Evolutionary conservation across 2,888 invertebrate species (phyloP).

Genomic region (Cremastinae sp.): DNA sequence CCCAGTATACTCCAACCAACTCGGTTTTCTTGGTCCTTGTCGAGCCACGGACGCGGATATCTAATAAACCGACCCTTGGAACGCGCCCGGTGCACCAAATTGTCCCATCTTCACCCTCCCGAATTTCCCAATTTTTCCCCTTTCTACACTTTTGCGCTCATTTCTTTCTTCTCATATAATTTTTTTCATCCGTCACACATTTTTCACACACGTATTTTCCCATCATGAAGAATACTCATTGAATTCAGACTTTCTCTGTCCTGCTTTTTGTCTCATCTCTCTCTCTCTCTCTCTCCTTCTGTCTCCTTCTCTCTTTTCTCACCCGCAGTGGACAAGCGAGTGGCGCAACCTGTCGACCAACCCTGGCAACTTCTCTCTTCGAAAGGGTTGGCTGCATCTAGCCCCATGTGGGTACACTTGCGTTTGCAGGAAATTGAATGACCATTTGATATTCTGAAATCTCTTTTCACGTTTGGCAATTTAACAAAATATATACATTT

Average conservation of each 20-base stretch:
- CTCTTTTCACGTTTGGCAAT: background rate
- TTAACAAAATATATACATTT: no score
- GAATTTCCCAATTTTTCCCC: no score
- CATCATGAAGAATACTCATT: no score
- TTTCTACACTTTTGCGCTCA: no score
- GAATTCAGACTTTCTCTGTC: no score
- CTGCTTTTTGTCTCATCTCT: no score
- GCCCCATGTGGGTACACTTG: slow-evolving; percentile 41
- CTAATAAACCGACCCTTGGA: slow-evolving; percentile 78
- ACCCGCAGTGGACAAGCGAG: slow-evolving; percentile 72
- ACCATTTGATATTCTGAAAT: slow-evolving; percentile 55
- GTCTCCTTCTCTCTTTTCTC: no score
- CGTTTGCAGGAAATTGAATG: slow-evolving; percentile 41
- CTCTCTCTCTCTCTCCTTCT: no score
- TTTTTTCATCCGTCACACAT: no score
- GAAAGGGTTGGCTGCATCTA: slow-evolving; percentile 73
- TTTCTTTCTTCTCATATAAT: no score
- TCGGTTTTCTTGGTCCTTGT: slow-evolving; percentile 62
- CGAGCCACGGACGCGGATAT: slow-evolving; percentile 71
- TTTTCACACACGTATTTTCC: no score
- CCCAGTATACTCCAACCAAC: slow-evolving; percentile 65
- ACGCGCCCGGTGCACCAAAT: slow-evolving; percentile 63
- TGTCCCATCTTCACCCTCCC: slow-evolving; percentile 53
- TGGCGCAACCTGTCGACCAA: slow-evolving; percentile 76
- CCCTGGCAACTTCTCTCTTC: slow-evolving; percentile 70